Evolutionary conservation across 2,888 invertebrate species (phyloP).

Genomic region (Lampropteryx suffumata): DNA sequence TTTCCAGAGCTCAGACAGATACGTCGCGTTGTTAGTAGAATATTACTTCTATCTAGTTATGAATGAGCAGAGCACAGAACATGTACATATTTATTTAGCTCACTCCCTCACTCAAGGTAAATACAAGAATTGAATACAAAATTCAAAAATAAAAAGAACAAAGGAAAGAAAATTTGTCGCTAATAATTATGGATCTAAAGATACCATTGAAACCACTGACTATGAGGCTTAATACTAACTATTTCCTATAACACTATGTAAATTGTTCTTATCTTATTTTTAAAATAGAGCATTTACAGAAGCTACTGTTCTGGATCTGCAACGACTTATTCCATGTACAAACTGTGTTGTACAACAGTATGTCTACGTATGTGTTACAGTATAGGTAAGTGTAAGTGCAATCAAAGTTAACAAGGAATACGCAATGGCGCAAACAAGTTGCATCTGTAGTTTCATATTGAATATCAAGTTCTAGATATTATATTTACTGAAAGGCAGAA

Average conservation of each 20-base stretch:
- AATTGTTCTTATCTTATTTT: no score
- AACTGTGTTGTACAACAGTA: no score
- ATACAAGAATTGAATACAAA: neutral
- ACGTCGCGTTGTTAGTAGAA: slow-evolving; percentile 18
- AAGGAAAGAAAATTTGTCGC: no score
- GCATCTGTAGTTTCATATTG: neutral
- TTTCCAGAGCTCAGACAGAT: slow-evolving; percentile 25
- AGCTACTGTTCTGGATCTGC: no score
- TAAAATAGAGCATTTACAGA: no score
- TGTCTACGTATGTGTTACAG: no score
- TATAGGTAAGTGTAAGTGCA: neutral
- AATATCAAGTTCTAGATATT: neutral
- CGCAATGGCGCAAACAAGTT: neutral
- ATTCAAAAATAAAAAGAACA: no score
- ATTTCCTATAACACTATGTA: no score
- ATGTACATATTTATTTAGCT: slow-evolving; percentile 3
- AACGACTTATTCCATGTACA: no score
- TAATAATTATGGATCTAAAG: no score
- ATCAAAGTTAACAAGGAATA: slow-evolving; percentile 18
- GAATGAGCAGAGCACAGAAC: slow-evolving; percentile 27
- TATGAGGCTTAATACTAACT: no score
- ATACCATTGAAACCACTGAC: no score
- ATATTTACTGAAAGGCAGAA: neutral
- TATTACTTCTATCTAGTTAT: slow-evolving; percentile 25
- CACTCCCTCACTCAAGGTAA: neutral